Percentiles rank a stretch among this genome's conserved stretches.
Conservation (phyloP, 2,888 invertebrate genomes). For the Drosophila heteroneura region DNA sequence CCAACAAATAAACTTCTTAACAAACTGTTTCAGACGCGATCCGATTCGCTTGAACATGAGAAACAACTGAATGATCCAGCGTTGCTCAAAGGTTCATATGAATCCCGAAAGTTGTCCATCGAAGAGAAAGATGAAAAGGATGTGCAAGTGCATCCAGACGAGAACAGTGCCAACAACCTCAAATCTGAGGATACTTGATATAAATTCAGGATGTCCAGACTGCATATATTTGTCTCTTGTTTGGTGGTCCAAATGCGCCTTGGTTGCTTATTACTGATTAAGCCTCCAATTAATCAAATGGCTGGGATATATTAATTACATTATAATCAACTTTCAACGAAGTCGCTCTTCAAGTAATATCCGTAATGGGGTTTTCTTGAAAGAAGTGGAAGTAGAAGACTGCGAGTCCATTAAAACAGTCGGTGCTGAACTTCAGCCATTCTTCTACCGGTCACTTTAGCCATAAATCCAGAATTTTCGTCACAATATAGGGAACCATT, state of each 20-base stretch:
- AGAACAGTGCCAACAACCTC: constrained; percentile 5
- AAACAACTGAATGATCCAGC: constrained; percentile 13
- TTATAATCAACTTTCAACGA: neutral
- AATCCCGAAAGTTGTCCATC: constrained; percentile 82
- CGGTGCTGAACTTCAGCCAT: neutral
- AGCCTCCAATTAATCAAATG: neutral
- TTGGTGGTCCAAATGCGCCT: neutral
- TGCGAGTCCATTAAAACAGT: neutral
- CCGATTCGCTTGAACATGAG: constrained; percentile 86
- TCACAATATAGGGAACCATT: neutral
- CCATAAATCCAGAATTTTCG: neutral
- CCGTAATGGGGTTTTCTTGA: neutral
- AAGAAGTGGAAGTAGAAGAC: neutral
- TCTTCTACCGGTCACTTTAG: neutral
- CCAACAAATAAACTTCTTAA: constrained; percentile 86
- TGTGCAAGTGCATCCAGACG: neutral
- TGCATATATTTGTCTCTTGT: neutral
- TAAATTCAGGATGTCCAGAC: neutral
- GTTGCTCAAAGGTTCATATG: constrained; percentile 82
- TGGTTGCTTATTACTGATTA: neutral
- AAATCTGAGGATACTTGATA: constrained; percentile 9
- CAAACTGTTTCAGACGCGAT: constrained; percentile 85
- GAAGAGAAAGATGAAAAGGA: constrained; percentile 17
- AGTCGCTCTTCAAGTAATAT: neutral
- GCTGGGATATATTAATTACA: neutral